Evolutionary conservation across 2,888 invertebrate species (phyloP).

Genomic region (Scrobipalpa costella): DNA sequence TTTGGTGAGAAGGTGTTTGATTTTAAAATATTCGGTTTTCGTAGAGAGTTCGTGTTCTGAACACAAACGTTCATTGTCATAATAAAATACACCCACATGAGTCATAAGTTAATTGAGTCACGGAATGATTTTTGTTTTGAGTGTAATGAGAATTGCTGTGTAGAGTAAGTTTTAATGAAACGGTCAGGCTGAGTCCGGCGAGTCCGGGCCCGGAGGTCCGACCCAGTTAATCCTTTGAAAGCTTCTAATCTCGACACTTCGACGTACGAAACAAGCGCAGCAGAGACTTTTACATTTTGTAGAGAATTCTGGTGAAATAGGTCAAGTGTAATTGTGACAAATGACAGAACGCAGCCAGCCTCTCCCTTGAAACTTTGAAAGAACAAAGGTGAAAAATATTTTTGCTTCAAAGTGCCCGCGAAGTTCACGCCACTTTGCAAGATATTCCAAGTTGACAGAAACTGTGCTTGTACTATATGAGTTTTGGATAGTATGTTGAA

Average conservation of each 20-base stretch:
- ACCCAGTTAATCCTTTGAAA: conserved; percentile 67
- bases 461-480: conserved; percentile 1
- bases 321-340: conserved; percentile 40
- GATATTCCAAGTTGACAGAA: conserved; percentile 15
- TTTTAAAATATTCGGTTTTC: conserved; percentile 15
- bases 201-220: conserved; percentile 44
- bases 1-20: conserved; percentile 18
- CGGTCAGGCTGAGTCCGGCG: conserved; percentile 27
- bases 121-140: conserved; percentile 56
- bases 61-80: conserved; percentile 2
- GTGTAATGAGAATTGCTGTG: conserved; percentile 49
- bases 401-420: conserved; percentile 18
- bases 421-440: conserved; percentile 10
- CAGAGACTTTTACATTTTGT: conserved; percentile 43
- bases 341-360: conserved; percentile 33
- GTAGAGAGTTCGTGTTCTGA: conserved; percentile 13
- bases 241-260: conserved; percentile 61
- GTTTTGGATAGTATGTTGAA: neutral
- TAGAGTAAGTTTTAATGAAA: conserved; percentile 34
- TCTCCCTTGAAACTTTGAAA: conserved; percentile 31
- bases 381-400: conserved; percentile 26
- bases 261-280: conserved; percentile 44
- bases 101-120: conserved; percentile 43
- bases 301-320: conserved; percentile 41
- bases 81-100: conserved; percentile 27